phyloP scores from a whole-genome alignment of 1,140 invertebrate species.

The Drosophila punjabiensis region DNA sequence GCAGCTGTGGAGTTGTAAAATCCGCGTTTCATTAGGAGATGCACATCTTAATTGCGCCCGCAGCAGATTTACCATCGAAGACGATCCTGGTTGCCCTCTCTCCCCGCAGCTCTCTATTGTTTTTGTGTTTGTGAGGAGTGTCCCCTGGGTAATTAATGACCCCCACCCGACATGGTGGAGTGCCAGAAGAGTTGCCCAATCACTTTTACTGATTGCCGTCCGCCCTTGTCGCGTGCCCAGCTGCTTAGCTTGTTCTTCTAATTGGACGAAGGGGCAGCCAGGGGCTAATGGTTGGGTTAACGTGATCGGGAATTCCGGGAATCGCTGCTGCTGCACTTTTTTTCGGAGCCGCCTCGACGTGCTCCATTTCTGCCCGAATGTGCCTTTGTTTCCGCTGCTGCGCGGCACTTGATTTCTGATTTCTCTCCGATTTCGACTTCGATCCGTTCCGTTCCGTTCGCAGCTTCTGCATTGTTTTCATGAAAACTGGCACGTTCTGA shows the following conservation, averaged over 20 bases:
- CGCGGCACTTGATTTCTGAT: conserved; percentile 31
- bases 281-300: conserved; percentile 30
- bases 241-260: conserved; percentile 13
- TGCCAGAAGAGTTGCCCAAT: conserved; percentile 14
- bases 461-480: conserved; percentile 47
- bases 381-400: conserved; percentile 35
- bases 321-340: conserved; percentile 9
- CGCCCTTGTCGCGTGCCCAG: conserved; percentile 33
- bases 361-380: conserved; percentile 37
- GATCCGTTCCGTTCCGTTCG: conserved; percentile 18
- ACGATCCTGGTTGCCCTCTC: conserved; percentile 26
- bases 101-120: conserved; percentile 19
- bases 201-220: conserved; percentile 26
- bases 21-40: conserved; percentile 24
- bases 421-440: conserved; percentile 40
- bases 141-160: conserved; percentile 43
- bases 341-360: conserved; percentile 31
- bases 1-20: conserved; percentile 13
- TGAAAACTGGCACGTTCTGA: conserved; percentile 40
- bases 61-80: conserved; percentile 21
- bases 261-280: conserved; percentile 14
- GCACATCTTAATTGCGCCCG: conserved; percentile 40
- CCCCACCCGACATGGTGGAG: conserved; percentile 1
- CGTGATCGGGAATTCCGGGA: conserved; percentile 22
- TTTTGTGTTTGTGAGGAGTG: conserved; percentile 36